phyloP scores from a whole-genome alignment of 2,888 invertebrate genomes.

The Amblyteles armatorius region DNA sequence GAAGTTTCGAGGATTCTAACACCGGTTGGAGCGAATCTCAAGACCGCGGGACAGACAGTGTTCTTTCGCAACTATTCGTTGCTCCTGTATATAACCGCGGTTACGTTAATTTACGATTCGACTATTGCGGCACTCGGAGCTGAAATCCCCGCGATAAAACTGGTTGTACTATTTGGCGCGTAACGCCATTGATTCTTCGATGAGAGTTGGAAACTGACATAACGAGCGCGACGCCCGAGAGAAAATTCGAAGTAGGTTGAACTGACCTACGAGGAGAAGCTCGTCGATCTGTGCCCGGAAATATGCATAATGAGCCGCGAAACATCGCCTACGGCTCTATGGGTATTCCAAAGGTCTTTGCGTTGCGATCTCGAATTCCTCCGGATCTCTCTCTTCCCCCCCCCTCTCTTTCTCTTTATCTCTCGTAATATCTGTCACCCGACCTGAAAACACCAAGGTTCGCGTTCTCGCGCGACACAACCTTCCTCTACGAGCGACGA shows the following conservation, averaged over 20 bases:
- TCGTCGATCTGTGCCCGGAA: constrained; percentile 30
- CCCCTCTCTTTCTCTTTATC: neutral
- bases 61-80: constrained; percentile 43
- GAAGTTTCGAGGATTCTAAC: constrained; percentile 1
- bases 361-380: constrained; percentile 27
- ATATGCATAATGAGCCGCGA: constrained; percentile 40
- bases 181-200: constrained; percentile 2
- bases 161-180: constrained; percentile 8
- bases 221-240: constrained; percentile 8
- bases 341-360: constrained; percentile 40
- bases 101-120: constrained; percentile 38
- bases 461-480: constrained; percentile 43
- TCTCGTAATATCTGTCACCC: constrained; percentile 32
- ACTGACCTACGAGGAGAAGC: constrained; percentile 24
- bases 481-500: constrained; percentile 51
- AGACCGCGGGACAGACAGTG: constrained; percentile 28
- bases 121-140: constrained; percentile 31
- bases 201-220: neutral
- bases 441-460: constrained; percentile 64
- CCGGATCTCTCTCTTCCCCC: constrained; percentile 12
- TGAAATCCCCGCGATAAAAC: constrained; percentile 11
- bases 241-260: neutral
- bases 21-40: neutral
- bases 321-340: constrained; percentile 23
- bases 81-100: constrained; percentile 15